These are phyloP conservation scores for Plotosus lineatus DNA, from an alignment of 2,113 vertebrate species.

Conservation along the genomic window DNA sequence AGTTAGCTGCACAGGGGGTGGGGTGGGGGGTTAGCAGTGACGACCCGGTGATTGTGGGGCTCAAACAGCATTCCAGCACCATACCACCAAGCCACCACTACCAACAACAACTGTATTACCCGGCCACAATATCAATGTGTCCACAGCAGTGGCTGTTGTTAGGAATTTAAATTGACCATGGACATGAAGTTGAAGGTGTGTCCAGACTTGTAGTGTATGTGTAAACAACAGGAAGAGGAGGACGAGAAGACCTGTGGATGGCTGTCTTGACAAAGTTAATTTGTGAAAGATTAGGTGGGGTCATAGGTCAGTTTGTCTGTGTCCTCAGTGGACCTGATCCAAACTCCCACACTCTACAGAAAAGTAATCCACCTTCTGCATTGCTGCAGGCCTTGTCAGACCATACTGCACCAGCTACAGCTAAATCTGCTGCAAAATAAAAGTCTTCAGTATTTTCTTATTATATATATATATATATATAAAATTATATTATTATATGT, in stretches of 20 bases:
- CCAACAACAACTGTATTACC: too few species aligned
- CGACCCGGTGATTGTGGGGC: too few species aligned
- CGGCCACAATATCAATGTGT: not conserved
- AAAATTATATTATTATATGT: too few species aligned
- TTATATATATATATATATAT: too few species aligned
- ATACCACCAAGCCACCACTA: too few species aligned
- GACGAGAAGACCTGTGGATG: not conserved
- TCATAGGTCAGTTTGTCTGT: conserved; percentile 41
- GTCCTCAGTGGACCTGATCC: conserved; percentile 42
- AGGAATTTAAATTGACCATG: conserved; percentile 31
- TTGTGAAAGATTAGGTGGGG: conserved; percentile 44
- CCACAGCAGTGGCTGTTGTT: not conserved
- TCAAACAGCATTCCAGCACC: too few species aligned
- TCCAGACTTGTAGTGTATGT: conserved; percentile 44
- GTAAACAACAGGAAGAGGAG: conserved; percentile 1
- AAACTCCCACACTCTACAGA: conserved; percentile 25
- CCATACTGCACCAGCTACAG: not conserved
- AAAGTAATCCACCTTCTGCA: not conserved
- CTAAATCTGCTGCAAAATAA: not conserved
- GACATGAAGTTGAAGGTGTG: not conserved
- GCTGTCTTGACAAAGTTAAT: conserved; percentile 51
- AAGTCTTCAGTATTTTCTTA: not conserved
- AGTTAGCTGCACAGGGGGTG: too few species aligned
- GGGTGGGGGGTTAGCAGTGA: too few species aligned
- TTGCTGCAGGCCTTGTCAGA: not conserved